Conservation (phyloP, 30 jellyfish, hydroid and myxozoan species). For the Pelagia noctiluca region DNA sequence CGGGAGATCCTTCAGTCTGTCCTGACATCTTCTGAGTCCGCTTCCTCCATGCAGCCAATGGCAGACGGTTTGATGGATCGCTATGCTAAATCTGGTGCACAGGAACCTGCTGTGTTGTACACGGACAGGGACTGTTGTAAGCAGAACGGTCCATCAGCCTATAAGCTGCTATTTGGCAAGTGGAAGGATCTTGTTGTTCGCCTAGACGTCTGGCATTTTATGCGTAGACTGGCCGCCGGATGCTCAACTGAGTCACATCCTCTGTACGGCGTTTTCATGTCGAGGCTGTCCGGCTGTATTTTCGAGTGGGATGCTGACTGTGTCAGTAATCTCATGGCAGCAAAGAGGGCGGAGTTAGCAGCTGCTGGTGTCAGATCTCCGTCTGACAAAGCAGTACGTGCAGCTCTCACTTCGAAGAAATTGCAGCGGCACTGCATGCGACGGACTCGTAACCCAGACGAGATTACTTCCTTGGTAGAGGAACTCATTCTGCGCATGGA, state of each 20-base stretch:
- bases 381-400: too few relatives aligned
- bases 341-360: too few relatives aligned
- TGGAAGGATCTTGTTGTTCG: too few relatives aligned
- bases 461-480: constrained; percentile 25
- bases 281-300: too few relatives aligned
- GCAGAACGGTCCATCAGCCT: too few relatives aligned
- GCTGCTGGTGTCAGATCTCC: too few relatives aligned
- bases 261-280: not conserved
- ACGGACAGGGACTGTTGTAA: constrained; percentile 76
- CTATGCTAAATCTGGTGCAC: constrained; percentile 30
- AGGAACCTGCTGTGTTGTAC: constrained; percentile 56
- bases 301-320: too few relatives aligned
- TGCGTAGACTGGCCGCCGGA: too few relatives aligned
- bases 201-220: too few relatives aligned
- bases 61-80: constrained; percentile 61
- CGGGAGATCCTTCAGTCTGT: constrained; percentile 56
- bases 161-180: too few relatives aligned
- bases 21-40: constrained; percentile 35
- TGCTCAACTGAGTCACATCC: too few relatives aligned
- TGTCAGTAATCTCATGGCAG: too few relatives aligned
- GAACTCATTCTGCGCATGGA: constrained; percentile 35
- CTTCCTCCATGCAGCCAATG: constrained; percentile 30
- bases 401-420: constrained; percentile 34
- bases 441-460: constrained; percentile 33
- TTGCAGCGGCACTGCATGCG: constrained; percentile 54